Conservation (phyloP, 2,113 vertebrate genomes). For the Cryptomyrus ogoouensis region DNA sequence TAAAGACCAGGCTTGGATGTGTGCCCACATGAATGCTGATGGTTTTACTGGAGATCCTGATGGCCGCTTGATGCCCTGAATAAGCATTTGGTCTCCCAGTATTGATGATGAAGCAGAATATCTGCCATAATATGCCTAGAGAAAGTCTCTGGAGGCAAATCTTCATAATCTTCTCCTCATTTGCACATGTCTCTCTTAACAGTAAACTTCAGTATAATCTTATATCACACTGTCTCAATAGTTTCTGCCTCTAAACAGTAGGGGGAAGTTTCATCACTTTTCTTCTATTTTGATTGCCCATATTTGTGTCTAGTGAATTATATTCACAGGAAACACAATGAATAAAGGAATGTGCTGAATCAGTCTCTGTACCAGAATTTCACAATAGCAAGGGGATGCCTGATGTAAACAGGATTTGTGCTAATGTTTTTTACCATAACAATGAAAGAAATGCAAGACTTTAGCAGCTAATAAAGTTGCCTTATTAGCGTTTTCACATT, state of each 20-base stretch:
- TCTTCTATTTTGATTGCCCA: not conserved
- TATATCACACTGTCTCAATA: not conserved
- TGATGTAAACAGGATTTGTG: not conserved
- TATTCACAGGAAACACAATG: not conserved
- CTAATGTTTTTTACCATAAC: not conserved
- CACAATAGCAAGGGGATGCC: not conserved
- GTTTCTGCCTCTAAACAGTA: not conserved
- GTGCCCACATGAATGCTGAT: not conserved
- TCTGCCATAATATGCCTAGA: not conserved
- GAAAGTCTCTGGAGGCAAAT: not conserved
- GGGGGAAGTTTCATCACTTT: not conserved
- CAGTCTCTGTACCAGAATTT: not conserved
- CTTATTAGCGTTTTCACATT: not conserved
- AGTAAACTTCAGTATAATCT: not conserved
- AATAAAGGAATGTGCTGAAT: not conserved
- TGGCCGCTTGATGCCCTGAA: not conserved
- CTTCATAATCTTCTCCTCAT: not conserved
- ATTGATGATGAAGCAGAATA: slow-evolving; percentile 10
- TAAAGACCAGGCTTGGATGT: not conserved
- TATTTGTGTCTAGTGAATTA: not conserved
- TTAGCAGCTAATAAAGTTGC: not conserved
- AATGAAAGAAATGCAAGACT: not conserved
- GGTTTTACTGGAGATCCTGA: slow-evolving; percentile 5
- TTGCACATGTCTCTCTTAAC: not conserved
- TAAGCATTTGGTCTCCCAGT: not conserved